Evolutionary conservation across 1,140 invertebrate species (phyloP).

Genomic region (Brachionus angularis): DNA sequence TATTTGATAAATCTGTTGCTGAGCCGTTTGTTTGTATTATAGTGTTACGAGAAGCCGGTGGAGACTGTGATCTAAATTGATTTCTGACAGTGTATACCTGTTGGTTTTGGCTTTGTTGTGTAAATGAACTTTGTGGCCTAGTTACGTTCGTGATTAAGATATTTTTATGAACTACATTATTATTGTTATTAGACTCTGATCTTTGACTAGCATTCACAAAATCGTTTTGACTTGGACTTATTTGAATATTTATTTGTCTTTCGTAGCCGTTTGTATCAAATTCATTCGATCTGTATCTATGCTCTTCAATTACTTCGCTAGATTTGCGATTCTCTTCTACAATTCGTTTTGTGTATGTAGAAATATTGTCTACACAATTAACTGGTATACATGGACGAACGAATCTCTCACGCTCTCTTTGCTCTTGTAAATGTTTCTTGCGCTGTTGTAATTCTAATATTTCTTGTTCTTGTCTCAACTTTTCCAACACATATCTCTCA

Average conservation of each 20-base stretch:
- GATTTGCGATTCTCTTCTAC: conserved; percentile 19
- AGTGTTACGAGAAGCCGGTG: background rate
- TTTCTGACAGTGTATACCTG: too few relatives aligned
- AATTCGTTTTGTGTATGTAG: conserved; percentile 27
- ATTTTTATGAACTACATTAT: conserved; percentile 17
- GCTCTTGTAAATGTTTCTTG: conserved; percentile 9
- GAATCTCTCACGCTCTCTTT: background rate
- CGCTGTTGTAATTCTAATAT: conserved; percentile 7
- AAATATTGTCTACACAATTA: conserved; percentile 14
- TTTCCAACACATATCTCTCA: conserved; percentile 37
- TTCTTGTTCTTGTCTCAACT: conserved; percentile 43
- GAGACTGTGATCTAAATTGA: too few relatives aligned
- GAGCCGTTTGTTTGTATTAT: background rate
- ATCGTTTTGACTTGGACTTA: too few relatives aligned
- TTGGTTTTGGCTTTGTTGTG: too few relatives aligned
- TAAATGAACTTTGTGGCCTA: too few relatives aligned
- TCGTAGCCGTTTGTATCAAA: conserved; percentile 19
- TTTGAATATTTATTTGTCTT: conserved; percentile 43
- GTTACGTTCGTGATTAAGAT: conserved; percentile 27
- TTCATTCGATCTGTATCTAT: background rate
- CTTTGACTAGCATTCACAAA: conserved; percentile 29
- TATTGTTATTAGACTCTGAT: conserved; percentile 20
- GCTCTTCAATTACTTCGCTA: conserved; percentile 12
- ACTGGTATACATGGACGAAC: background rate
- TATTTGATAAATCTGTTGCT: background rate